phyloP scores from a whole-genome alignment of 2,113 vertebrate genomes.

The Ictalurus punctatus region DNA sequence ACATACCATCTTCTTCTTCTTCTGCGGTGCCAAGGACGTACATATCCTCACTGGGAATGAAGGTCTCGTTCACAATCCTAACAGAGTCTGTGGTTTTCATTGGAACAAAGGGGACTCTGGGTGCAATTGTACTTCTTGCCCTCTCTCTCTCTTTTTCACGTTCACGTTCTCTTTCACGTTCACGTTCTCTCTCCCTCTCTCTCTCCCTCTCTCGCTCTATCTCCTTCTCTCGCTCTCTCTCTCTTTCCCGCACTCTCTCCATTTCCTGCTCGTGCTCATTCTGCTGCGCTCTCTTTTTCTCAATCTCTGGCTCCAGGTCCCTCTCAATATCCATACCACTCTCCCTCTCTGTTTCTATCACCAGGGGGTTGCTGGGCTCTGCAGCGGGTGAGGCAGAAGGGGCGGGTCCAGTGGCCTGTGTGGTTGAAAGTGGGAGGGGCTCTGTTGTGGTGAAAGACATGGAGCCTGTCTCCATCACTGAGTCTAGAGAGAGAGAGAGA shows the following conservation, averaged over 20 bases:
- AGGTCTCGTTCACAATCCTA: slow-evolving; percentile 46
- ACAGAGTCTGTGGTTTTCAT: slow-evolving; percentile 60
- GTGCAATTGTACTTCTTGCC: slow-evolving; percentile 66
- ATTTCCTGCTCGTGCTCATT: slow-evolving; percentile 56
- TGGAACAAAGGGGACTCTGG: slow-evolving; percentile 57
- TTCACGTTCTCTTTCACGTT: slow-evolving; percentile 58
- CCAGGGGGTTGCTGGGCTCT: slow-evolving; percentile 67
- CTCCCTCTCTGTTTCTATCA: slow-evolving; percentile 62
- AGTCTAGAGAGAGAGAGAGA: slow-evolving; percentile 59
- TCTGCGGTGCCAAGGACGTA: slow-evolving; percentile 66
- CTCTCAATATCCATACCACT: slow-evolving; percentile 59
- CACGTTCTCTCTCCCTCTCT: slow-evolving; percentile 57
- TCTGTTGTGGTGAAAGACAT: slow-evolving; percentile 72
- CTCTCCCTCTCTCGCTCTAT: slow-evolving; percentile 57
- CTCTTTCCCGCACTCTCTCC: slow-evolving; percentile 54
- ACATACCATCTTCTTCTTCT: slow-evolving; percentile 71
- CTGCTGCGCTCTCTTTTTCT: slow-evolving; percentile 53
- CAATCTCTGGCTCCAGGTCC: slow-evolving; percentile 54
- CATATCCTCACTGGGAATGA: slow-evolving; percentile 54
- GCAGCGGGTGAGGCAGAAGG: slow-evolving; percentile 74
- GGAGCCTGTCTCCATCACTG: slow-evolving; percentile 63
- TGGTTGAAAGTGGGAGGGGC: slow-evolving; percentile 72
- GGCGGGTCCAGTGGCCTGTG: slow-evolving; percentile 74
- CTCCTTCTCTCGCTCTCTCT: slow-evolving; percentile 58
- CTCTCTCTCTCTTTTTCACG: slow-evolving; percentile 55